Evolutionary conservation across 2,797 vertebrate species (phyloP).

Genomic region (Silurus lanzhouensis): DNA sequence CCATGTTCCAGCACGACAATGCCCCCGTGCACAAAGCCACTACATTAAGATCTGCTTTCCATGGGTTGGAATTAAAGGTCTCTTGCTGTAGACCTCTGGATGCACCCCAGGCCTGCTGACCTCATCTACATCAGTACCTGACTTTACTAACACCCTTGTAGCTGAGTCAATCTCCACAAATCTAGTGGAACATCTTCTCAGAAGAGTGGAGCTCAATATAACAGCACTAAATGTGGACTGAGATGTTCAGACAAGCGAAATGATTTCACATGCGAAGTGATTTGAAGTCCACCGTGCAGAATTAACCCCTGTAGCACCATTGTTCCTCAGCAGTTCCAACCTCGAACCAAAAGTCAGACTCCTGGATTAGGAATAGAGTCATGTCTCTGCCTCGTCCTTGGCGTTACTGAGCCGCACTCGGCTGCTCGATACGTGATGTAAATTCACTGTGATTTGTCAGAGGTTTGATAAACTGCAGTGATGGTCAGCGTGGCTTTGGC

Average conservation of each 20-base stretch:
- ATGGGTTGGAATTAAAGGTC: too few relatives aligned
- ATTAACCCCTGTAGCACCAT: not conserved
- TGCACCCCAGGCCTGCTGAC: too few relatives aligned
- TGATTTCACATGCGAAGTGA: not conserved
- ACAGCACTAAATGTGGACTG: too few relatives aligned
- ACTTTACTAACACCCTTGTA: too few relatives aligned
- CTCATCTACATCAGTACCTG: too few relatives aligned
- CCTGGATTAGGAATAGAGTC: not conserved
- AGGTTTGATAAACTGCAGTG: conserved; percentile 30
- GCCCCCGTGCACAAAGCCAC: too few relatives aligned
- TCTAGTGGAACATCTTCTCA: too few relatives aligned
- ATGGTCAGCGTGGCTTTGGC: conserved; percentile 7
- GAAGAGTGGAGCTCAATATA: too few relatives aligned
- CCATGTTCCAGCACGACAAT: too few relatives aligned
- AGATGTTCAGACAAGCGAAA: not conserved
- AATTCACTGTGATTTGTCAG: not conserved
- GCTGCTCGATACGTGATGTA: not conserved
- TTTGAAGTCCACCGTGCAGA: not conserved
- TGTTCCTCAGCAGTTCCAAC: not conserved
- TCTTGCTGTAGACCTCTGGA: too few relatives aligned
- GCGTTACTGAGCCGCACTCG: not conserved
- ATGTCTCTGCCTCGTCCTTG: not conserved
- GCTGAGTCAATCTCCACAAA: too few relatives aligned
- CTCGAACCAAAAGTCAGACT: not conserved
- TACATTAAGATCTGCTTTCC: too few relatives aligned